Conservation (phyloP, 2,888 invertebrate genomes). For the Crioceris asparagi region DNA sequence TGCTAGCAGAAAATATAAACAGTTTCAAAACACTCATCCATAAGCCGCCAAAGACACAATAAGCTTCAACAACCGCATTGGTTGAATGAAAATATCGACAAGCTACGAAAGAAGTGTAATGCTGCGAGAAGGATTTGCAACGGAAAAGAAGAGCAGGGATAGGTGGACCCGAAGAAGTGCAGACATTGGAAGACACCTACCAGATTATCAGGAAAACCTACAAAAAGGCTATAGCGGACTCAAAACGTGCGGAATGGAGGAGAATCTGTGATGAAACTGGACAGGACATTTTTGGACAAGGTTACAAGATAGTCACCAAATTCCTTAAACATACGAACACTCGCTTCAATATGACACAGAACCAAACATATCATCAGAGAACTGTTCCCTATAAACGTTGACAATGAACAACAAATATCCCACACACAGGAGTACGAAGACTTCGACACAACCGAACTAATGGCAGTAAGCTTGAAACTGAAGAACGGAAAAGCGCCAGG, state of each 20-base stretch:
- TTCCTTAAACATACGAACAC: not conserved
- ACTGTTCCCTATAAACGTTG: slow-evolving; percentile 3
- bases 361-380: not conserved
- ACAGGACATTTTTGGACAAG: too few species aligned
- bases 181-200: too few species aligned
- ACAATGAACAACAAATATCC: not conserved
- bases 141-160: not conserved
- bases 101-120: too few species aligned
- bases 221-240: too few species aligned
- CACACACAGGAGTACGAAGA: not conserved
- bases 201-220: too few species aligned
- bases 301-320: slow-evolving; percentile 3
- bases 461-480: not conserved
- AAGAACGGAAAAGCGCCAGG: slow-evolving; percentile 2
- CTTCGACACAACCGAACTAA: not conserved
- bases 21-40: too few species aligned
- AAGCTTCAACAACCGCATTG: not conserved
- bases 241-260: too few species aligned
- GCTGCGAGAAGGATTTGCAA: too few species aligned
- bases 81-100: too few species aligned
- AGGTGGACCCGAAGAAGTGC: not conserved
- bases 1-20: too few species aligned
- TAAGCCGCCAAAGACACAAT: too few species aligned
- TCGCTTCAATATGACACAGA: slow-evolving; percentile 3
- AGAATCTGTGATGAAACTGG: too few species aligned